Base-by-base conservation (phyloP, 1,140 invertebrate genomes). In the Monomorium pharaonis region DNA sequence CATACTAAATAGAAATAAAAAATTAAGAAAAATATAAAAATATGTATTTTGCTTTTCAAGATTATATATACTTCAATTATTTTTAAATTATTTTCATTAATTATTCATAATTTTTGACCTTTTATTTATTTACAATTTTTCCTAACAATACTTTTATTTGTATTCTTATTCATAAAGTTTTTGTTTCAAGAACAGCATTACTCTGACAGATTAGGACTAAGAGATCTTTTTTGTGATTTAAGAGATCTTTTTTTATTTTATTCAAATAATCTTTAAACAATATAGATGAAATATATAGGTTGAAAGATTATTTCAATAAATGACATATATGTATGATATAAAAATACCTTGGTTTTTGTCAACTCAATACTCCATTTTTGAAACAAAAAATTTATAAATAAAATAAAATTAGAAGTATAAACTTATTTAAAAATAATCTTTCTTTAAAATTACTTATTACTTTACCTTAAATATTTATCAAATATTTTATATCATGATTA, bases 1-100 rank as follows among this genome's bases (percentile, higher is more conserved):
- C 99, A 96, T 99, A 99, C 97, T 97, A 89, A 56, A 3, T 84
- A 76, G n/a, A 85, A 42, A 67, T 44, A 18, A 44, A 30, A 49
- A 54, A 80, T 77, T 51, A 76, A 80, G 58, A 51, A 87, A 86
- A 56, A 75, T 24, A 72, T 7, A 49, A 63, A 49, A 3, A 18
- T n/a, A n/a, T 75, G 37, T 37, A 37, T 37, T 18, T 12, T 27
- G 42, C 12, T 10, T 37, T 7, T 5, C 4, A 37, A 37, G 0
- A 37, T 37, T 37, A 37, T 37, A n/a, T n/a, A n/a, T n/a, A n/a
- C n/a, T 37, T 37, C 37, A 37, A 37, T 37, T 37, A 37, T 37
- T 37, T 37, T 37, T 3, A 37, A 37, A 37, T 37, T 7, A 37
- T 37, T 37, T 37, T 3, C 4, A 3, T 37, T 7, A 37, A 37